Conservation (phyloP, 1,140 invertebrate species). For the Brachionus rotundiformis region DNA sequence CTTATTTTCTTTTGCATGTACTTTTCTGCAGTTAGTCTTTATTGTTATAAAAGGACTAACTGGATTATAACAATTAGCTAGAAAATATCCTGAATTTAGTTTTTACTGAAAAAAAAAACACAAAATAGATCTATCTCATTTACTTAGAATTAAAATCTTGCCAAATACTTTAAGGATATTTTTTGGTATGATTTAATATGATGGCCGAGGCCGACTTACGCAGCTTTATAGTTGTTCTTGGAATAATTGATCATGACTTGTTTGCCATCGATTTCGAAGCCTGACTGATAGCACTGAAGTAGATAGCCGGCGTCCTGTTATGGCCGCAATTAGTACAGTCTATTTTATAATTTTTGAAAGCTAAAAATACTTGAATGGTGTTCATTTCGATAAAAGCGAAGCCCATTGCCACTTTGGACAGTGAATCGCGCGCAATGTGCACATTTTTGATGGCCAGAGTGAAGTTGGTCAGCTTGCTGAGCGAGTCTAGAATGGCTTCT, state of each 20-base stretch:
- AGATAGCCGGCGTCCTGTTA: conserved; percentile 36
- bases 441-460: conserved; percentile 75
- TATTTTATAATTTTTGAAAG: background rate
- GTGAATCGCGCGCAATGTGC: conserved; percentile 75
- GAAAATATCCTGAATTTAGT: too few species aligned
- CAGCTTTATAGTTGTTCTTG: conserved; percentile 63
- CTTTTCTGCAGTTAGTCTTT: too few species aligned
- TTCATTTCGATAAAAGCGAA: conserved; percentile 82
- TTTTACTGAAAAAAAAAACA: too few species aligned
- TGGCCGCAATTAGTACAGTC: too few species aligned
- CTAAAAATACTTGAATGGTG: conserved; percentile 69
- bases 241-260: conserved; percentile 61
- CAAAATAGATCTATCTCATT: too few species aligned
- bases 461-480: conserved; percentile 65
- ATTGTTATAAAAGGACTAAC: too few species aligned
- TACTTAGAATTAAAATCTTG: too few species aligned
- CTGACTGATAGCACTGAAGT: conserved; percentile 7
- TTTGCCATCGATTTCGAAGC: conserved; percentile 63
- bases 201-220: conserved; percentile 59
- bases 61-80: too few species aligned
- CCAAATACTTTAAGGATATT: too few species aligned
- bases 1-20: too few species aligned
- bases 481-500: conserved; percentile 74
- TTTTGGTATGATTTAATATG: too few species aligned
- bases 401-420: conserved; percentile 78